phyloP scores from a whole-genome alignment of 2,888 invertebrate genomes.

The Lycophotia porphyrea region DNA sequence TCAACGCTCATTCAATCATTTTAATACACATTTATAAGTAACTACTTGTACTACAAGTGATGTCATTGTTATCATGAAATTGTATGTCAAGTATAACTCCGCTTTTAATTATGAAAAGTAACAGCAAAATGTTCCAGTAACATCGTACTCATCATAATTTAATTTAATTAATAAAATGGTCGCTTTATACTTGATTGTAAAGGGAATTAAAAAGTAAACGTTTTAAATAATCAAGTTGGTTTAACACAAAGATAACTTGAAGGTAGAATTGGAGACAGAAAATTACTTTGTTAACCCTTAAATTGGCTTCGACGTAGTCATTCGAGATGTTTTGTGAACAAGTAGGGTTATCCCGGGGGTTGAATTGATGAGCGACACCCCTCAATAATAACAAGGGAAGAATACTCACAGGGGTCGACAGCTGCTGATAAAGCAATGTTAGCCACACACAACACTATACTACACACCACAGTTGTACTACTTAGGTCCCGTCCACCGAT shows the following conservation, averaged over 20 bases:
- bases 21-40: conserved; percentile 1
- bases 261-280: not conserved
- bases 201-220: not conserved
- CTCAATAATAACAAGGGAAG: conserved; percentile 19
- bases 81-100: conserved; percentile 28
- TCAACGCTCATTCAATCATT: conserved; percentile 6
- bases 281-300: not conserved
- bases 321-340: conserved; percentile 23
- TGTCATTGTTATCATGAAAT: conserved; percentile 44
- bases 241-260: not conserved
- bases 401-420: conserved; percentile 55
- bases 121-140: conserved; percentile 19
- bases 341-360: conserved; percentile 16
- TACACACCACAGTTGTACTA: conserved; percentile 63
- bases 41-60: conserved; percentile 11
- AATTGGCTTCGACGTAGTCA: conserved; percentile 24
- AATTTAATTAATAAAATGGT: conserved; percentile 34
- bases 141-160: not conserved
- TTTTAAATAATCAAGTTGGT: not conserved
- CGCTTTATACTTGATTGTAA: conserved; percentile 18
- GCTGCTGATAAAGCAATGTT: conserved; percentile 42
- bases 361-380: conserved; percentile 23
- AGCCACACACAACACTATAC: conserved; percentile 65
- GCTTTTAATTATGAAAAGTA: conserved; percentile 46
- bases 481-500: conserved; percentile 65